Percentiles rank a stretch among this genome's conserved stretches.
phyloP scores from a whole-genome alignment of 2,797 vertebrate genomes.

The Morelia viridis region DNA sequence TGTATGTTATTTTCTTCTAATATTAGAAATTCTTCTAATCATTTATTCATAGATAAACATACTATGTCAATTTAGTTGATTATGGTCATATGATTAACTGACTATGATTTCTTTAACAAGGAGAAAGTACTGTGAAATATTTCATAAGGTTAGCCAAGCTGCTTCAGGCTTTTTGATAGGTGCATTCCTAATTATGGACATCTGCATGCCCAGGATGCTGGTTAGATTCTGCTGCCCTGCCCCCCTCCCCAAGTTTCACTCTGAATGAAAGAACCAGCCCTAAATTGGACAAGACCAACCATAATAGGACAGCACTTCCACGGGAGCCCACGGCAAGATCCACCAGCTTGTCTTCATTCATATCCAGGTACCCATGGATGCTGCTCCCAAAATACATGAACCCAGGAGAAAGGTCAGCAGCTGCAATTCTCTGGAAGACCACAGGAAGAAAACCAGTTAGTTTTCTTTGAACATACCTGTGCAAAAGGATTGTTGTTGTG shows the following conservation, averaged over 20 bases:
- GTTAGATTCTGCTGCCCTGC: background rate
- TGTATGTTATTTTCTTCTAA: too few species aligned
- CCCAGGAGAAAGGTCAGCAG: conserved; percentile 78
- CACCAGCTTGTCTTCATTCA: conserved; percentile 89
- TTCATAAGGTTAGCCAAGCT: background rate
- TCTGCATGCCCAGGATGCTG: background rate
- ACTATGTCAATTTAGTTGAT: too few species aligned
- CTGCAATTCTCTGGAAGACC: conserved; percentile 83
- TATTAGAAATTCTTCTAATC: too few species aligned
- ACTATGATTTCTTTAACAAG: too few species aligned
- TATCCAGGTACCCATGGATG: conserved; percentile 91
- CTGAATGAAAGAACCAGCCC: background rate
- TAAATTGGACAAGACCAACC: conserved; percentile 75
- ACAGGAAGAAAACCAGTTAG: background rate
- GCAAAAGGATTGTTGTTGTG: background rate
- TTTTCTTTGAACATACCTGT: background rate
- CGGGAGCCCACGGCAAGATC: conserved; percentile 93
- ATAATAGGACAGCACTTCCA: conserved; percentile 89
- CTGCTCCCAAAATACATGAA: conserved; percentile 94
- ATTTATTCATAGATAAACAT: too few species aligned
- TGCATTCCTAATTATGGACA: background rate
- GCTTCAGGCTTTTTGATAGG: background rate
- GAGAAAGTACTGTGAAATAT: too few species aligned
- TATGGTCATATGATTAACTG: too few species aligned
- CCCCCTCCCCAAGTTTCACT: background rate